Evolutionary conservation across 2,797 vertebrate genomes (phyloP).

Genomic region (Heterohyrax brucei): DNA sequence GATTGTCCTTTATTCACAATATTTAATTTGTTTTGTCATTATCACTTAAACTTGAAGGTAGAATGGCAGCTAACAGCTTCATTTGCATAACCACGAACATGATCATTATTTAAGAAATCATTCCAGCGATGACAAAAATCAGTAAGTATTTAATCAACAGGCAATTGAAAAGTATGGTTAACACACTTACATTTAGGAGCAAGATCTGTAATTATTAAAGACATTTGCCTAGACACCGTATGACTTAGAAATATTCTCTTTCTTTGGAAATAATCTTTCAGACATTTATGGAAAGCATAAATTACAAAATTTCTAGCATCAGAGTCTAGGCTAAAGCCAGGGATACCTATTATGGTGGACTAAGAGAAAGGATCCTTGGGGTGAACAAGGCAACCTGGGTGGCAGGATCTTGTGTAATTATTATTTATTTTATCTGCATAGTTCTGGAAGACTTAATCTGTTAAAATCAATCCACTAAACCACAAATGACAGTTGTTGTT

Average conservation of each 20-base stretch:
- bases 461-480: background rate
- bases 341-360: background rate
- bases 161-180: background rate
- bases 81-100: constrained; percentile 22
- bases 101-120: constrained; percentile 68
- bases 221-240: background rate
- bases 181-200: constrained; percentile 41
- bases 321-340: background rate
- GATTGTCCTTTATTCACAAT: constrained; percentile 62
- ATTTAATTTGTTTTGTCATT: constrained; percentile 62
- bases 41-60: constrained; percentile 9
- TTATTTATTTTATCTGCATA: background rate
- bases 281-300: background rate
- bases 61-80: constrained; percentile 18
- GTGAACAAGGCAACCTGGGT: background rate
- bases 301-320: background rate
- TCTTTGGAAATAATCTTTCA: background rate
- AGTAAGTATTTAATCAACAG: constrained; percentile 71
- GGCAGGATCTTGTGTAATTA: background rate
- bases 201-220: constrained; percentile 65
- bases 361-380: background rate
- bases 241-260: constrained; percentile 42
- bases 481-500: background rate
- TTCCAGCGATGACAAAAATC: constrained; percentile 62
- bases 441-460: background rate